phyloP scores from a whole-genome alignment of 2,797 vertebrate genomes.

The Ispidina lecontei region DNA sequence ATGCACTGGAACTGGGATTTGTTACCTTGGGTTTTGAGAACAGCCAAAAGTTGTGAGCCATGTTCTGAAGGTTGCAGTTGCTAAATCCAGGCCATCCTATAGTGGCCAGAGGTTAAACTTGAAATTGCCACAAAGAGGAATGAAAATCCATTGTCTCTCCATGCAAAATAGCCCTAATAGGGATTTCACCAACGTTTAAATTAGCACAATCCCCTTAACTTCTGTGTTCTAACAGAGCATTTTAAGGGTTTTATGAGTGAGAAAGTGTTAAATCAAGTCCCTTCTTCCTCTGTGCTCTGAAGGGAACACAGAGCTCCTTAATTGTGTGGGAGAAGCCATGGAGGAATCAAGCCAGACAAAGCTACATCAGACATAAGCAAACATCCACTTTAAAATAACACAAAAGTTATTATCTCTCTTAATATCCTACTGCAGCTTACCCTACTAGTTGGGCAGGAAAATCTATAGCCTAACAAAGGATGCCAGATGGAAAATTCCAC shows the following conservation, averaged over 20 bases:
- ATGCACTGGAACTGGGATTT: neutral
- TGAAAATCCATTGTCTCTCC: neutral
- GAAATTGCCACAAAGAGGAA: neutral
- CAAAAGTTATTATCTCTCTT: constrained; percentile 46
- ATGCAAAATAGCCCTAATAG: neutral
- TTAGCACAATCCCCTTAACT: neutral
- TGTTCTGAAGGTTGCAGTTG: neutral
- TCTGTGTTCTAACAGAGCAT: neutral
- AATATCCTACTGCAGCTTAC: constrained; percentile 51
- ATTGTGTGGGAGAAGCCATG: neutral
- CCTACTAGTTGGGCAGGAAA: constrained; percentile 30
- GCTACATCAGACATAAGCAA: constrained; percentile 3
- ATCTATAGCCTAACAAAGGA: constrained; percentile 49
- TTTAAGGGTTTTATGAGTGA: neutral
- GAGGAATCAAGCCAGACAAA: neutral
- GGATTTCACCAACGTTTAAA: neutral
- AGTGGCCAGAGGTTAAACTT: neutral
- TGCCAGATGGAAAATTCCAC: constrained; percentile 73
- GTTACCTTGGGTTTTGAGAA: neutral
- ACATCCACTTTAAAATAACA: neutral
- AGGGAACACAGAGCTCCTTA: neutral
- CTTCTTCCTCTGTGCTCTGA: neutral
- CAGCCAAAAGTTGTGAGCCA: neutral
- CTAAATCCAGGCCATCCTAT: neutral
- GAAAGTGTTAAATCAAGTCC: neutral